Evolutionary conservation across 2,113 vertebrate species (phyloP), one percentile per base, ranked within the genome.

Genomic region (Neotragus moschatus): DNA sequence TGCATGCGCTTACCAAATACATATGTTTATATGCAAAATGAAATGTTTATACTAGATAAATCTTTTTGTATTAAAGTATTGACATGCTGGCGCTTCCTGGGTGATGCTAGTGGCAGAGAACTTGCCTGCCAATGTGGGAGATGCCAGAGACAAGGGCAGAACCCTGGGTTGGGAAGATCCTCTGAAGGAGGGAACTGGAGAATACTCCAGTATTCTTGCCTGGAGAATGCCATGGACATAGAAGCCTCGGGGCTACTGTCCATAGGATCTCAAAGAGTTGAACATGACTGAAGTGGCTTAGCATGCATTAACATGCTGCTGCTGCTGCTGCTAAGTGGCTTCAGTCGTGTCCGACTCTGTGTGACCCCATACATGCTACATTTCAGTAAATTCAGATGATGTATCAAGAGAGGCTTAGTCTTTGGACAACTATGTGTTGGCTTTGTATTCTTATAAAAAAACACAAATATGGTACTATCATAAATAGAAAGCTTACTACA

Each of bases 41-140:
- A 77, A 93, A 23, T 90, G 28, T 75, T n/a, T 84, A 12, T 77
- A 12, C 33, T 82, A 49, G 55, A 36, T 94, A 3, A 26, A 53
- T 88, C 6, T 70, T 87, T 94, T 90, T 56, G 6, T 86, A 77
- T 88, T 60, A 84, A 84, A 93, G 4, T 95, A 36, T 82, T n/a
- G 21, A 36, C 80, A 12, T 28, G 3, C 15, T 51, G 66, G 66
- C 19, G n/a, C 66, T 70, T 70, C 66, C n/a, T 10, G 10, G 10
- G n/a, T 70, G 10, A 39, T 70, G n/a, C n/a, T 39, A 23, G 66
- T 70, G 19, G n/a, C 66, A 70, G 36, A 70, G 19, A 36, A 70
- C 10, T 70, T 70, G n/a, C n/a, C 66, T 70, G 66, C 19, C 19
- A 70, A 0, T 12, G 66, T 11, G 36, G n/a, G 19, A 39, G n/a